These are phyloP conservation scores for Thereva nobilitata DNA, from an alignment of 2,888 invertebrate genomes.

Conservation along the genomic window DNA sequence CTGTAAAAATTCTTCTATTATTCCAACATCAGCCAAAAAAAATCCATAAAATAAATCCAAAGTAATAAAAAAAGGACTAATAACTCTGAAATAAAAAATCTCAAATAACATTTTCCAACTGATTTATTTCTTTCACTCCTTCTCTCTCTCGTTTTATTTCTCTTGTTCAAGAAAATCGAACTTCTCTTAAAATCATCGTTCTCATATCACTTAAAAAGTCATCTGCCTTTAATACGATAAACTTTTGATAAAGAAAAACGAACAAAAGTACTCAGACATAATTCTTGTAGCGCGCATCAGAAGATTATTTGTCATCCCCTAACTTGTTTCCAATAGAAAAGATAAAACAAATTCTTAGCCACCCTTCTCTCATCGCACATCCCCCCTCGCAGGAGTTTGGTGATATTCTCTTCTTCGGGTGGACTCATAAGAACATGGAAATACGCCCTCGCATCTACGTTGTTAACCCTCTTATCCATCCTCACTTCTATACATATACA, in stretches of 20 bases:
- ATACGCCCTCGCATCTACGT: constrained; percentile 18
- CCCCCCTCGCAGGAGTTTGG: no score
- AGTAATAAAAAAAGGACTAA: no score
- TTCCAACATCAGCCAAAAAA: no score
- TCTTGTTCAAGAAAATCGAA: background rate
- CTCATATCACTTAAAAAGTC: constrained; percentile 29
- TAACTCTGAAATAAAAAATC: no score
- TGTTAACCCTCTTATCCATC: constrained; percentile 4
- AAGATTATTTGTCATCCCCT: constrained; percentile 8
- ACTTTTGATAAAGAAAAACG: background rate
- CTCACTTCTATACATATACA: no score
- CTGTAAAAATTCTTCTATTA: no score
- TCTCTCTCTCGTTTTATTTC: no score
- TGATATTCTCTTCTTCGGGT: background rate
- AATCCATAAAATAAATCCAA: no score
- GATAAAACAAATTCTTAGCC: no score
- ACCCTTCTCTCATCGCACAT: no score
- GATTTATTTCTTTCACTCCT: no score
- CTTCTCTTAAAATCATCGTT: background rate
- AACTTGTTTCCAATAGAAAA: background rate
- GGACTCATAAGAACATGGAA: constrained; percentile 17
- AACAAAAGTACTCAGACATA: constrained; percentile 16
- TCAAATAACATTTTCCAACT: no score
- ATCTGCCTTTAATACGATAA: constrained; percentile 16
- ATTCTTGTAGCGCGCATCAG: background rate